Evolutionary conservation across 2,113 vertebrate species (phyloP).

Genomic region (Elgaria multicarinata): DNA sequence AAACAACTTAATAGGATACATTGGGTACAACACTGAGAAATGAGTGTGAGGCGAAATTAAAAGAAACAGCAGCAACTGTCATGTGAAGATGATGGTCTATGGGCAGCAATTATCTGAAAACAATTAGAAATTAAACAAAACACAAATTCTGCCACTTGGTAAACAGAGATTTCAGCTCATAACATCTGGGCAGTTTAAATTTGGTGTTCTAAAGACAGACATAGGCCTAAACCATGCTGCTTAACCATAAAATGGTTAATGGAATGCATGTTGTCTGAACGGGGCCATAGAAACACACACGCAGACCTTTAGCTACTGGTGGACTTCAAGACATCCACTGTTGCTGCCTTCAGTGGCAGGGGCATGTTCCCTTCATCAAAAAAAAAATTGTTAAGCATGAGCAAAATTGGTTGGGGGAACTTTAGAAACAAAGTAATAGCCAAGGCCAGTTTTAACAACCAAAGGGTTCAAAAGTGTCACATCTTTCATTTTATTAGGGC

Average conservation of each 20-base stretch:
- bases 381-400: background rate
- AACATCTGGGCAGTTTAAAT: background rate
- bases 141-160: background rate
- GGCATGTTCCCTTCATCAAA: background rate
- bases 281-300: background rate
- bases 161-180: background rate
- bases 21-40: background rate
- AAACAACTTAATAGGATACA: slow-evolving; percentile 2
- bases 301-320: background rate
- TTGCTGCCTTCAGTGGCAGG: background rate
- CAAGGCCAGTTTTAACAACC: background rate
- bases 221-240: too few species aligned
- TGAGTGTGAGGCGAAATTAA: background rate
- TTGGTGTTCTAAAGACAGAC: background rate
- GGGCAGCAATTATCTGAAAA: background rate
- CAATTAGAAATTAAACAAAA: background rate
- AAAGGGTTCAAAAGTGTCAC: background rate
- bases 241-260: too few species aligned
- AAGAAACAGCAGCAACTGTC: background rate
- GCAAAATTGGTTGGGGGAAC: background rate
- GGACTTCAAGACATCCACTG: background rate
- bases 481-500: background rate
- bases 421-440: background rate
- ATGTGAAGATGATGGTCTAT: background rate
- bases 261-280: too few species aligned